A percentile compares a stretch with the other conserved stretches of the same genome.
These are phyloP conservation scores for Butorides virescens DNA, from an alignment of 2,113 vertebrate species.

Conservation along the genomic window DNA sequence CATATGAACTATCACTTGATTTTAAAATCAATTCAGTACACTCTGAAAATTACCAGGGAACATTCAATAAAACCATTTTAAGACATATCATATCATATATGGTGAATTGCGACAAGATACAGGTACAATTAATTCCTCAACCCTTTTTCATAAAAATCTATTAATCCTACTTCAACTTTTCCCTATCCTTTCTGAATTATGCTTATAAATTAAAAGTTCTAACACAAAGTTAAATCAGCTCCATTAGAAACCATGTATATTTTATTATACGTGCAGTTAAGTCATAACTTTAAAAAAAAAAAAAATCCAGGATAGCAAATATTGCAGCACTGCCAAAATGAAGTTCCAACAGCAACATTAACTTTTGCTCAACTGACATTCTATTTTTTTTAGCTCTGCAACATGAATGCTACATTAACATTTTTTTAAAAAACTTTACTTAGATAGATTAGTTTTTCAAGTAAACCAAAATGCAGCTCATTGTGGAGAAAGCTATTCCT, in stretches of 20 bases:
- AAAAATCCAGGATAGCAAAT: neutral
- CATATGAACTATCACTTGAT: neutral
- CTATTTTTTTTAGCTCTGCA: neutral
- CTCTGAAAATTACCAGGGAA: neutral
- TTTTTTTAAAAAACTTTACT: neutral
- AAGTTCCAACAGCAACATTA: neutral
- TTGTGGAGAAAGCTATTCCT: neutral
- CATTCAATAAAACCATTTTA: neutral
- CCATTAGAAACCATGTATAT: neutral
- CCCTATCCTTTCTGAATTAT: neutral
- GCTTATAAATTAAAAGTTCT: neutral
- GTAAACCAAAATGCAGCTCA: neutral
- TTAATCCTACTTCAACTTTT: neutral
- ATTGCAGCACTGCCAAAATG: neutral
- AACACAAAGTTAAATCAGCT: neutral
- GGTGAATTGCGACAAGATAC: neutral
- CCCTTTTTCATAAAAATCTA: neutral
- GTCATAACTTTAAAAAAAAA: neutral
- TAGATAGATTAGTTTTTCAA: neutral
- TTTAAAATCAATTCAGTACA: neutral
- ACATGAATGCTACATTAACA: neutral
- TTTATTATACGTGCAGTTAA: neutral
- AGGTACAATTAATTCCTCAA: neutral
- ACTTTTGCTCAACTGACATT: neutral
- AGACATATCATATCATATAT: neutral